Conservation (phyloP, 2,888 invertebrate species). For the Agrilus mali region DNA sequence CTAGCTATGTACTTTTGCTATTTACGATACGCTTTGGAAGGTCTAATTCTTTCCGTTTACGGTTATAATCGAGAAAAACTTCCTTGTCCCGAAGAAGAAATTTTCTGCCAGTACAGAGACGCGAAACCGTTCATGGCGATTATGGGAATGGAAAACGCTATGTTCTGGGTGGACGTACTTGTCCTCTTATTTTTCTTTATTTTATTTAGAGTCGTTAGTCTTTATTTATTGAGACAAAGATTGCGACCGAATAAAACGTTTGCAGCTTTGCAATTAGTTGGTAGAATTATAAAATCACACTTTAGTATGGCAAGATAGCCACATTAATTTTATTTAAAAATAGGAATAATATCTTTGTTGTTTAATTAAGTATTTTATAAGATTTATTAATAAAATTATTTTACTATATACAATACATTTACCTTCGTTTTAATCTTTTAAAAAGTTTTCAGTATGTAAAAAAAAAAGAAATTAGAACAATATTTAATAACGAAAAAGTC, state of each 20-base stretch:
- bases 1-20: slow-evolving; percentile 74
- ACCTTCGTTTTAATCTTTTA: no score
- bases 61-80: slow-evolving; percentile 58
- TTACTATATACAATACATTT: no score
- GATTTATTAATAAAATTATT: no score
- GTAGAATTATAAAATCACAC: slow-evolving; percentile 51
- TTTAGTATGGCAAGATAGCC: slow-evolving; percentile 25
- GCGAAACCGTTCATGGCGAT: slow-evolving; percentile 60
- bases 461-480: no score
- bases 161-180: slow-evolving; percentile 53
- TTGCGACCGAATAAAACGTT: slow-evolving; percentile 59
- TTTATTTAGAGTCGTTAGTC: slow-evolving; percentile 51
- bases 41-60: slow-evolving; percentile 67
- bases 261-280: slow-evolving; percentile 55
- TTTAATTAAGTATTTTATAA: no score
- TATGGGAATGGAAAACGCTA: slow-evolving; percentile 60
- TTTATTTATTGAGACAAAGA: slow-evolving; percentile 60
- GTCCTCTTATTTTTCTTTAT: slow-evolving; percentile 50
- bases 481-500: no score
- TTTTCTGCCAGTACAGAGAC: slow-evolving; percentile 65
- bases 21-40: slow-evolving; percentile 55
- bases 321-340: no score
- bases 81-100: slow-evolving; percentile 55
- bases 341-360: no score
- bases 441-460: no score